Conservation (phyloP, 2,888 invertebrate species). For the Dryobotodes eremita region DNA sequence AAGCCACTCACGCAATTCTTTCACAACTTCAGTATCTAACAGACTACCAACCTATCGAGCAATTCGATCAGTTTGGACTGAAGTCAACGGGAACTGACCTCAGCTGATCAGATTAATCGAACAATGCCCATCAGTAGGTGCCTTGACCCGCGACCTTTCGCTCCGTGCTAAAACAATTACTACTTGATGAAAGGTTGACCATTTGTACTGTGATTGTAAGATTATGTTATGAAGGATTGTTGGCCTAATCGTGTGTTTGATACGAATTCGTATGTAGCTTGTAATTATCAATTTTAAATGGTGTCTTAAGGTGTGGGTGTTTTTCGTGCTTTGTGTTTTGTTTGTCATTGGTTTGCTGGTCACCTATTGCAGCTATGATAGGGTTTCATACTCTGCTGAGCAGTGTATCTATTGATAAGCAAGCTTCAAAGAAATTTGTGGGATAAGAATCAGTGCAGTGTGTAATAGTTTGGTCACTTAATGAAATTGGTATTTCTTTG, state of each 20-base stretch:
- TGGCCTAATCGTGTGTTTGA: constrained; percentile 23
- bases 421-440: not conserved
- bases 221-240: constrained; percentile 59
- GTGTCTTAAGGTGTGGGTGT: constrained; percentile 17
- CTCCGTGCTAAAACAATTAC: constrained; percentile 71
- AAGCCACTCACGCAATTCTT: constrained; percentile 35
- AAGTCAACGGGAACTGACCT: constrained; percentile 65
- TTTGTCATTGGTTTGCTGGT: constrained; percentile 17
- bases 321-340: not conserved
- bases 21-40: constrained; percentile 25
- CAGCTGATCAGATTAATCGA: constrained; percentile 68
- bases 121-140: constrained; percentile 66
- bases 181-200: constrained; percentile 74
- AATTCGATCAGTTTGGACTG: constrained; percentile 40
- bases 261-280: constrained; percentile 34
- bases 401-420: not conserved
- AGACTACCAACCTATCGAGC: constrained; percentile 30
- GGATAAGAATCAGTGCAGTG: not conserved
- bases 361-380: not conserved
- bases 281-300: constrained; percentile 46
- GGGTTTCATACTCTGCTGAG: not conserved
- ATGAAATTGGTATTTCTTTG: not conserved
- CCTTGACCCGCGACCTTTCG: constrained; percentile 77
- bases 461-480: not conserved
- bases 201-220: constrained; percentile 62